Conservation (phyloP, 2,797 vertebrate species). For the Manis pentadactyla region DNA sequence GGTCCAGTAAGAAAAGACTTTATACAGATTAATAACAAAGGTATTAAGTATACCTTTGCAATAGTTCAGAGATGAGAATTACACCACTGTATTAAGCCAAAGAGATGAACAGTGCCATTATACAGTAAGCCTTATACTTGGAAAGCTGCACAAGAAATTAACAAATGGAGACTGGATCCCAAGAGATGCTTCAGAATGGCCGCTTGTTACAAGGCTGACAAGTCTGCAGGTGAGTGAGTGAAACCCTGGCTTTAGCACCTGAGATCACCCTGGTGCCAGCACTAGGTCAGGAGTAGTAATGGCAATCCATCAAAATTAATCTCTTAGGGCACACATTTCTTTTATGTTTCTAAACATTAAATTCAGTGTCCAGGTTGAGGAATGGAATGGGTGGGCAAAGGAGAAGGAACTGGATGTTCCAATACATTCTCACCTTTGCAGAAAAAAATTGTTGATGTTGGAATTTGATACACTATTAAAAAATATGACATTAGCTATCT, state of each 20-base stretch:
- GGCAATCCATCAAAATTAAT: not conserved
- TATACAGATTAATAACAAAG: not conserved
- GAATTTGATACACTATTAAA: slow-evolving; percentile 54
- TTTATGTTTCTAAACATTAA: not conserved
- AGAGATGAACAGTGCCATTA: not conserved
- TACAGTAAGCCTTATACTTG: not conserved
- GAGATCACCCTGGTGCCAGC: not conserved
- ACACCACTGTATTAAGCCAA: not conserved
- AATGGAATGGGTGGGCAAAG: not conserved
- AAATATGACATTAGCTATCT: slow-evolving; percentile 17
- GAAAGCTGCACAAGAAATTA: slow-evolving; percentile 32
- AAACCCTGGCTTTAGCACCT: not conserved
- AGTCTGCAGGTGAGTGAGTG: not conserved
- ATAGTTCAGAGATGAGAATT: slow-evolving; percentile 14
- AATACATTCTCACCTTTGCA: not conserved
- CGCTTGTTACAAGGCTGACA: not conserved
- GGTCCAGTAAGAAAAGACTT: not conserved
- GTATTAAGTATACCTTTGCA: not conserved
- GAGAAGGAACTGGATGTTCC: not conserved
- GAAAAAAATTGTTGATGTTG: slow-evolving; percentile 25
- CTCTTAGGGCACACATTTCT: not conserved
- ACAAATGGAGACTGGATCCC: not conserved
- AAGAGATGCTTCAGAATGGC: not conserved
- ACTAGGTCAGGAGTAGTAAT: not conserved
- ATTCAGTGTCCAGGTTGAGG: not conserved